A percentile compares a stretch with the other conserved stretches of the same genome.
Conservation (phyloP, 2,888 invertebrate species). For the Artemia sp. region DNA sequence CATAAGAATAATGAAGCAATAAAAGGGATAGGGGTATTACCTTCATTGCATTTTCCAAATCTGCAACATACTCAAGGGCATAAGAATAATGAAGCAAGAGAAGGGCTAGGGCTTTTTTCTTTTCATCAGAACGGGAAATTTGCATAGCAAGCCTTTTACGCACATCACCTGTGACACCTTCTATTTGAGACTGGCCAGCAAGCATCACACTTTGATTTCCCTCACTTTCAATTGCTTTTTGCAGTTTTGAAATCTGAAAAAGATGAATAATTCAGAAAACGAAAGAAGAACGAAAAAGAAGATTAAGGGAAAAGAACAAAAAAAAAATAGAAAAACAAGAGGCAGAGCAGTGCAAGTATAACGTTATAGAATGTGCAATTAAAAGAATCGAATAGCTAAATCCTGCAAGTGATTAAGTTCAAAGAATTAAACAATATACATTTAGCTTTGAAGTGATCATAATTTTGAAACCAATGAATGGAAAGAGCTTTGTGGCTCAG, state of each 20-base stretch:
- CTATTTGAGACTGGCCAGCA: constrained; percentile 34
- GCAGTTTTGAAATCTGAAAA: constrained; percentile 51
- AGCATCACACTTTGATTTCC: constrained; percentile 40
- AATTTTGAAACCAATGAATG: too few relatives aligned
- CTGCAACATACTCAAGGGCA: too few relatives aligned
- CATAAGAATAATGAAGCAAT: constrained; percentile 45
- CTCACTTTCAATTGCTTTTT: constrained; percentile 54
- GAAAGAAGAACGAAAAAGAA: constrained; percentile 8
- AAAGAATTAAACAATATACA: too few relatives aligned
- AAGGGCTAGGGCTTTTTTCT: constrained; percentile 75
- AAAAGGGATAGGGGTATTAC: too few relatives aligned
- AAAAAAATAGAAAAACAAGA: neutral
- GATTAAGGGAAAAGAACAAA: constrained; percentile 8
- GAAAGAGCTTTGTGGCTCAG: too few relatives aligned
- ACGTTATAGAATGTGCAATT: too few relatives aligned
- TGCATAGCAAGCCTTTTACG: constrained; percentile 28
- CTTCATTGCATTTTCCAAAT: too few relatives aligned
- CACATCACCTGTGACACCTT: constrained; percentile 31
- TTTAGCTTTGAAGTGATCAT: too few relatives aligned
- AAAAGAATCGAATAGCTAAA: too few relatives aligned
- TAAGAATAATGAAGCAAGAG: constrained; percentile 41
- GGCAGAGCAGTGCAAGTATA: too few relatives aligned
- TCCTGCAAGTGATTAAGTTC: too few relatives aligned
- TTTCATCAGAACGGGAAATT: constrained; percentile 53
- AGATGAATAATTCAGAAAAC: constrained; percentile 16